phyloP scores from a whole-genome alignment of 2,797 vertebrate species.

The Sylvia borin region DNA sequence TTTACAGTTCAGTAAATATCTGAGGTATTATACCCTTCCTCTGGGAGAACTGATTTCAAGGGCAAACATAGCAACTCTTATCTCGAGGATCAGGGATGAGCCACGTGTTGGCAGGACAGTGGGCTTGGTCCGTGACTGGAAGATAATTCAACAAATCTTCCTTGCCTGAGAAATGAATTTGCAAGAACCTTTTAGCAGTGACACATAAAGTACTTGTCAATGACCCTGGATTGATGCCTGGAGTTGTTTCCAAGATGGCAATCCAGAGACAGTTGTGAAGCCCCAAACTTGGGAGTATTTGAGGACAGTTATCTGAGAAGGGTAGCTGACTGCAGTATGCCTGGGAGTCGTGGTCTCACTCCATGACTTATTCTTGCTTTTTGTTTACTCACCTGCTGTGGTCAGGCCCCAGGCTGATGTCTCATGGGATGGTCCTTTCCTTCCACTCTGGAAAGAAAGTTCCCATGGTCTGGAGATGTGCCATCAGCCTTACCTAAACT shows the following conservation, averaged over 20 bases:
- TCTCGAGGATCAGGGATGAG: not conserved
- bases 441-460: not conserved
- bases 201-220: slow-evolving; percentile 36
- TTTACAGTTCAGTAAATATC: not conserved
- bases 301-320: not conserved
- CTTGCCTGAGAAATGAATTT: not conserved
- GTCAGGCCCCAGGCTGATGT: not conserved
- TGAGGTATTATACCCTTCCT: not conserved
- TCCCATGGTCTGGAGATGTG: not conserved
- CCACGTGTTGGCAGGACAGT: not conserved
- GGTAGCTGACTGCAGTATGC: not conserved
- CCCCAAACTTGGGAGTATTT: not conserved
- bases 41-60: not conserved
- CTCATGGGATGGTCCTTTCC: not conserved
- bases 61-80: not conserved
- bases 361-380: not conserved
- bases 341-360: not conserved
- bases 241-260: not conserved
- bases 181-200: slow-evolving; percentile 48
- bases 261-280: not conserved
- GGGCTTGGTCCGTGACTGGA: not conserved
- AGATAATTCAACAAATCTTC: not conserved
- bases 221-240: not conserved
- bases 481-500: not conserved
- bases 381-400: not conserved